These are phyloP conservation scores for Lasioglossum oenotherae DNA, from an alignment of 2,888 invertebrate species.

Conservation along the genomic window DNA sequence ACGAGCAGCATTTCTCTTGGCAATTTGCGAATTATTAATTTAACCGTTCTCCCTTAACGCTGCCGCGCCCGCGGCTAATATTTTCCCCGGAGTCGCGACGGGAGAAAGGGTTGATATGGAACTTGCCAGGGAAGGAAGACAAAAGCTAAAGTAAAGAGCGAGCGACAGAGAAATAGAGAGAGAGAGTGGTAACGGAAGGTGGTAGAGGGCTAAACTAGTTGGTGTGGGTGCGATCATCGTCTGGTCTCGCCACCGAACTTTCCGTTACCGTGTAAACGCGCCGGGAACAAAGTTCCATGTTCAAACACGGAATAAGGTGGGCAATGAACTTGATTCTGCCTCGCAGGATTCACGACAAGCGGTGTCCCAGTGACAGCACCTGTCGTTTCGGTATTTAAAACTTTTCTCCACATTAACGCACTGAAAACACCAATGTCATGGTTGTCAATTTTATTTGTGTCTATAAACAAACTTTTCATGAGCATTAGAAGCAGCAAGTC, in stretches of 20 bases:
- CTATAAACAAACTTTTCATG: too few species aligned
- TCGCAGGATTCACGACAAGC: constrained; percentile 31
- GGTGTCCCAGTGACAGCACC: neutral
- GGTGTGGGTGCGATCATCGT: constrained; percentile 38
- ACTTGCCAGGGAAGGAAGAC: constrained; percentile 11
- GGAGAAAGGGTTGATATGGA: constrained; percentile 26
- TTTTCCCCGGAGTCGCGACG: constrained; percentile 54
- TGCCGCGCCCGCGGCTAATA: constrained; percentile 67
- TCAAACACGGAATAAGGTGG: constrained; percentile 67
- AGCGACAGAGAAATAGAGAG: neutral
- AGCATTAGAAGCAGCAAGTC: too few species aligned
- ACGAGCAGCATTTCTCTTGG: constrained; percentile 61
- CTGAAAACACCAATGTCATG: too few species aligned
- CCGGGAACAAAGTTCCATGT: constrained; percentile 66
- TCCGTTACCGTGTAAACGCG: constrained; percentile 66
- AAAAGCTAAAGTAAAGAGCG: constrained; percentile 12
- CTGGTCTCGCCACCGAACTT: constrained; percentile 48
- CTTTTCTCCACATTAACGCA: too few species aligned
- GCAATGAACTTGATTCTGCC: constrained; percentile 66
- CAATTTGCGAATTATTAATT: constrained; percentile 76
- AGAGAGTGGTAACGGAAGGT: neutral
- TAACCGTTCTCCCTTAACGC: constrained; percentile 70
- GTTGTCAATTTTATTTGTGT: too few species aligned
- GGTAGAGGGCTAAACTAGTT: neutral
- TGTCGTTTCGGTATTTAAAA: neutral